These are phyloP conservation scores for Microchirus variegatus DNA, from an alignment of 2,797 vertebrate species.

Conservation along the genomic window DNA sequence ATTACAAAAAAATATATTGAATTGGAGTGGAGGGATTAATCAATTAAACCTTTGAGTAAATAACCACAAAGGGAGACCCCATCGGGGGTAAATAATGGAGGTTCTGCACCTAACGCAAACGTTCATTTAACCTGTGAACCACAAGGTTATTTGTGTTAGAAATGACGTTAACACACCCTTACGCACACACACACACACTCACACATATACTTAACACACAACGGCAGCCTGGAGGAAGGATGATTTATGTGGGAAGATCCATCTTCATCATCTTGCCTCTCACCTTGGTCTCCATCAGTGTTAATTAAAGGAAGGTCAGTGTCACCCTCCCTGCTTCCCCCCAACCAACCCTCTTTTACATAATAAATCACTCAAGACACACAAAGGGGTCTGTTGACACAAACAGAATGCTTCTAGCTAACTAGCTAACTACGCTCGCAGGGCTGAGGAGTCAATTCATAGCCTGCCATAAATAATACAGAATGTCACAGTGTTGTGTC, in stretches of 20 bases:
- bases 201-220: constrained; percentile 29
- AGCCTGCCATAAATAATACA: constrained; percentile 77
- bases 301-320: constrained; percentile 99
- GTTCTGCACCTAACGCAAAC: constrained; percentile 71
- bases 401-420: constrained; percentile 86
- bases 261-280: constrained; percentile 93
- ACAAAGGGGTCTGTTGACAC: constrained; percentile 88
- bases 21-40: constrained; percentile 61
- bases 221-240: constrained; percentile 75
- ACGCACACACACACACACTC: constrained; percentile 32
- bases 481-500: constrained; percentile 64
- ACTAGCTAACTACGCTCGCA: constrained; percentile 73
- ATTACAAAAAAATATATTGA: constrained; percentile 58
- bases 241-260: constrained; percentile 94
- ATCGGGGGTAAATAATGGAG: constrained; percentile 81
- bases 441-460: constrained; percentile 75
- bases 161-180: constrained; percentile 72
- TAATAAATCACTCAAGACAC: constrained; percentile 93
- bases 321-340: constrained; percentile 91
- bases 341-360: constrained; percentile 92
- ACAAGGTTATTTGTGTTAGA: constrained; percentile 94
- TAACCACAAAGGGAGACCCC: constrained; percentile 67
- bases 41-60: constrained; percentile 69
- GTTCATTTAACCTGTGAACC: constrained; percentile 89
- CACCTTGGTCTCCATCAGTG: constrained; percentile 99